A percentile compares a stretch with the other conserved stretches of the same genome.
These are phyloP conservation scores for Proales similis DNA, from an alignment of 1,140 invertebrate species.

Conservation along the genomic window DNA sequence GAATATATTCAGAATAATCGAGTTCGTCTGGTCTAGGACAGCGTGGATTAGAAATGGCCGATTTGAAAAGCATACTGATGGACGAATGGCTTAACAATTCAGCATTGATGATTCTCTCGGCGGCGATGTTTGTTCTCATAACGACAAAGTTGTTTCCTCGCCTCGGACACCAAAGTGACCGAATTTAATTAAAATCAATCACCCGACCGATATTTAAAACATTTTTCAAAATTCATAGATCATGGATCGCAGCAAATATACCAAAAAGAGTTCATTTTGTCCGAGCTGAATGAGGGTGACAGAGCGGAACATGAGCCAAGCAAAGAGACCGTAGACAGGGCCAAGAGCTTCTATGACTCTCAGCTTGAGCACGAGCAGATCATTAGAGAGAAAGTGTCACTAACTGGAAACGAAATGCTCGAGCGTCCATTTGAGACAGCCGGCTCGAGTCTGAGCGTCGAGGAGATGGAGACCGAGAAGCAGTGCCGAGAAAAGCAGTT, in stretches of 20 bases:
- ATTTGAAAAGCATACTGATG: too few species aligned
- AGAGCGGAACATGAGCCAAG: not conserved
- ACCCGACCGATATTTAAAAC: not conserved
- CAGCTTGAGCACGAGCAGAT: conserved; percentile 4
- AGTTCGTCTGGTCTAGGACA: too few species aligned
- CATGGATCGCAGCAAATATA: not conserved
- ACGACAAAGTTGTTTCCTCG: too few species aligned
- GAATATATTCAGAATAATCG: not conserved
- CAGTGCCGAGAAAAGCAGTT: conserved; percentile 4
- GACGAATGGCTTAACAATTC: too few species aligned
- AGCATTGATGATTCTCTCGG: too few species aligned
- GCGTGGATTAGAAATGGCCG: too few species aligned
- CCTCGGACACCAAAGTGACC: too few species aligned
- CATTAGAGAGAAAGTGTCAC: conserved; percentile 3
- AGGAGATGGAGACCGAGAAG: conserved; percentile 9
- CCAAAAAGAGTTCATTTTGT: not conserved
- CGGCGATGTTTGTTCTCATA: too few species aligned
- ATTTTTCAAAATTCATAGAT: not conserved
- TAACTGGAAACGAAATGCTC: conserved; percentile 1
- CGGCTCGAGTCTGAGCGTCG: not conserved
- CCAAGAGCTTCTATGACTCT: not conserved
- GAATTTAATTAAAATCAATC: not conserved
- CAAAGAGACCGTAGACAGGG: not conserved
- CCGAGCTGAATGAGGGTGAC: not conserved
- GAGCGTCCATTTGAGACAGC: not conserved